Conservation (phyloP, 1,140 invertebrate species). For the Pinna nobilis region DNA sequence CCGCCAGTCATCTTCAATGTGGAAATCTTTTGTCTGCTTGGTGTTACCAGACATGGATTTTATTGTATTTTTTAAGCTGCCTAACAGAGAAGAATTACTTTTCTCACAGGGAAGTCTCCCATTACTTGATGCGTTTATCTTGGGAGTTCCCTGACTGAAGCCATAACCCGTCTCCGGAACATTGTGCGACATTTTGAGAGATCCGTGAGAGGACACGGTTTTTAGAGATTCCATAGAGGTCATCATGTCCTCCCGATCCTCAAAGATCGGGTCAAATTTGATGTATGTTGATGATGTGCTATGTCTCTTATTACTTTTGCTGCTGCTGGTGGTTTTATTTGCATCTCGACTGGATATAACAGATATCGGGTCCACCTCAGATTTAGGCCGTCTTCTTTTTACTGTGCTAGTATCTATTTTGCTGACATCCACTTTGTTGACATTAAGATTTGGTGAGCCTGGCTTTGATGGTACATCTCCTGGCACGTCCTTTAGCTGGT, state of each 20-base stretch:
- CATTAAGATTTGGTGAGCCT: slow-evolving; percentile 3
- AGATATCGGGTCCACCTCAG: slow-evolving; percentile 53
- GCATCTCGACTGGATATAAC: slow-evolving; percentile 46
- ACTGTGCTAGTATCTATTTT: slow-evolving; percentile 18
- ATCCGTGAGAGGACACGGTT: slow-evolving; percentile 49
- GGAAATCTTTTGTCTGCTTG: slow-evolving; percentile 4
- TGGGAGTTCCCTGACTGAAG: slow-evolving; percentile 29
- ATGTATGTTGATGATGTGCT: slow-evolving; percentile 66
- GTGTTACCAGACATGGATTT: slow-evolving; percentile 45
- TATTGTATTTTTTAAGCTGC: slow-evolving; percentile 43
- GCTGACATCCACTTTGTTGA: background rate
- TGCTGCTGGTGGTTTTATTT: slow-evolving; percentile 15
- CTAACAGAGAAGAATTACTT: slow-evolving; percentile 31
- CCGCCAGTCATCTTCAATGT: slow-evolving; percentile 49
- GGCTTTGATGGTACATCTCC: background rate
- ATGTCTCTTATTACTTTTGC: slow-evolving; percentile 52
- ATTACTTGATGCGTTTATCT: slow-evolving; percentile 37
- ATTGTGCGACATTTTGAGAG: slow-evolving; percentile 34
- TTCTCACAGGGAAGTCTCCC: slow-evolving; percentile 36
- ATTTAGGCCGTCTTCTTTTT: slow-evolving; percentile 33
- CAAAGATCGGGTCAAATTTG: slow-evolving; percentile 69
- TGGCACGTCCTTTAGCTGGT: slow-evolving; percentile 55
- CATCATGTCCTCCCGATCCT: slow-evolving; percentile 64
- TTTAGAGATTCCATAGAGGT: slow-evolving; percentile 57
- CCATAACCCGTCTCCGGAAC: slow-evolving; percentile 6